Conservation (phyloP, 2,113 vertebrate species). For the Amazona guildingii region DNA sequence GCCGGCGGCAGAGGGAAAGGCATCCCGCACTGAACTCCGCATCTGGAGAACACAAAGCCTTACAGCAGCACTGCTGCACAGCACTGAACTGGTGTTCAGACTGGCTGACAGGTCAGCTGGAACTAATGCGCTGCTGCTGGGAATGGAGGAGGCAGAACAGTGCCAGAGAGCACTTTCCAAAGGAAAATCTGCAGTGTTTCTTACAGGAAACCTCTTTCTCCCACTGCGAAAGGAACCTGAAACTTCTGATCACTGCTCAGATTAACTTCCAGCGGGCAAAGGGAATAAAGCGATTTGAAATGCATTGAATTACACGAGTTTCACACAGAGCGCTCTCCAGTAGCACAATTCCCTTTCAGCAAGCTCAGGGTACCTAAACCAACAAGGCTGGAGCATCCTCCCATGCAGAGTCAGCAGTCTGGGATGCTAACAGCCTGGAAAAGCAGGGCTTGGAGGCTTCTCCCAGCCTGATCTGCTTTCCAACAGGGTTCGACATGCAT, state of each 20-base stretch:
- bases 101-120: background rate
- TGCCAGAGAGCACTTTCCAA: accelerated
- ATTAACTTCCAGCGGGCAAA: background rate
- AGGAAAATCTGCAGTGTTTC: background rate
- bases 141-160: background rate
- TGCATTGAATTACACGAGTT: background rate
- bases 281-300: background rate
- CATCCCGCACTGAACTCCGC: background rate
- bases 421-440: background rate
- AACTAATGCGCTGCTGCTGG: background rate
- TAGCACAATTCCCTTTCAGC: background rate
- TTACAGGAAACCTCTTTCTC: background rate
- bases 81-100: background rate
- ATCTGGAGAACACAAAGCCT: background rate
- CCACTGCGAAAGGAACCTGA: background rate
- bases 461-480: background rate
- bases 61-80: background rate
- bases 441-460: background rate
- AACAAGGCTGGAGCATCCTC: background rate
- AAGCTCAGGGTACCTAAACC: background rate
- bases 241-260: background rate
- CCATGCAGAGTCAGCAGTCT: background rate
- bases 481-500: accelerated
- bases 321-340: background rate
- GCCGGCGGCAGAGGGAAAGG: background rate